Base-by-base conservation (phyloP, 2,113 vertebrate genomes). In the Microcebus tavaratra region DNA sequence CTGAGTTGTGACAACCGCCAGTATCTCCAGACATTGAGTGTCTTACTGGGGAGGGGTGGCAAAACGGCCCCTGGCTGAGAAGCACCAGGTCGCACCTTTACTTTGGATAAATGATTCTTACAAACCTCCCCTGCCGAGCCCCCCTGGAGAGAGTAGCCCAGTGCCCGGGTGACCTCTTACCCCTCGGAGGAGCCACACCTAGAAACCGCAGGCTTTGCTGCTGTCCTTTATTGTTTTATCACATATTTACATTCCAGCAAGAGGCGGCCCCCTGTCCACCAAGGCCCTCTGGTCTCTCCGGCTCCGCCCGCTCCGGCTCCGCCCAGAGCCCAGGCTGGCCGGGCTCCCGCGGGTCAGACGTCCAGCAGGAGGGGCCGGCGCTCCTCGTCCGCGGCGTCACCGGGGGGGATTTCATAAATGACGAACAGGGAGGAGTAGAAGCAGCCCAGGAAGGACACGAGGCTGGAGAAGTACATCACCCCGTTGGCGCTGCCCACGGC, bases 401-500 rank as follows among this genome's bases (percentile, higher is more conserved):
- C 3, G 34, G 99, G 98, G 57, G 99, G 99, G 45, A 99, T 98
- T 90, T 99, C 99, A 27, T 99, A 99, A 97, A 99, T 99, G 97
- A 99, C 99, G 11, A 98, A 99, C 95, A 99, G 99, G 42, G 99
- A 99, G 80, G 99, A 99, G 98, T 99, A 99, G 97, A 99, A 97
- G 97, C 99, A 99, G 98, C 99, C 99, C 97, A 99, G 98, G 98
- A 99, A 99, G 95, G 99, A 99, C 98, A 99, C 98, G 91, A 99
- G 98, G 98, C 99, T 99, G 93, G 99, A 98, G 98, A 99, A 99
- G 98, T 99, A 99, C 99, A 99, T 99, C 98, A 99, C 99, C 1
- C 99, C 99, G 5, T 98, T 99, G 99, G 99, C 99, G 14, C 99
- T 99, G 96, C 99, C 99, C 97, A 99, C 99, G 15, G 99, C 99